These are phyloP conservation scores for Eristalis arbustorum DNA, from an alignment of 2,888 invertebrate species.

Conservation along the genomic window DNA sequence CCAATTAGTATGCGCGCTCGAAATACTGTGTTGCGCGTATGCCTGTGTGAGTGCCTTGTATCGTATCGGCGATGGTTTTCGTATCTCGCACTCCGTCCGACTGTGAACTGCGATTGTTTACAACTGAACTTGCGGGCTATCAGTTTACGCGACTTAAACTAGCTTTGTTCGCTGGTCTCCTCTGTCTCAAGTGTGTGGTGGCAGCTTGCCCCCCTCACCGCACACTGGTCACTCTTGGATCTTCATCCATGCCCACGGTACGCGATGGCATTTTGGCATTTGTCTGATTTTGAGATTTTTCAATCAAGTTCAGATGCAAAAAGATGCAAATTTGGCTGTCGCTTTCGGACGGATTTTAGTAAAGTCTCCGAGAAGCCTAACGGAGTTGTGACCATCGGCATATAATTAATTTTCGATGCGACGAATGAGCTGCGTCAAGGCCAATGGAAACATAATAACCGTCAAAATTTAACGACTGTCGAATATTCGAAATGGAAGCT, in stretches of 20 bases:
- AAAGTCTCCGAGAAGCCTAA: neutral
- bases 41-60: neutral
- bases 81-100: slow-evolving; percentile 20
- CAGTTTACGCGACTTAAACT: slow-evolving; percentile 15
- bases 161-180: slow-evolving; percentile 7
- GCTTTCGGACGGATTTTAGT: neutral
- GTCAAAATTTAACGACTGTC: neutral
- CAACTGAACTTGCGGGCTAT: slow-evolving; percentile 46
- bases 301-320: slow-evolving; percentile 42
- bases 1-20: slow-evolving; percentile 23
- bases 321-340: slow-evolving; percentile 18
- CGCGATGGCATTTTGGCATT: neutral
- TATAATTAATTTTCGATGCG: neutral
- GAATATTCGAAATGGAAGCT: neutral
- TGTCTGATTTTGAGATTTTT: neutral
- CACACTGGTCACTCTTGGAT: neutral
- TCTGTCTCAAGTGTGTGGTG: neutral
- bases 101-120: slow-evolving; percentile 41
- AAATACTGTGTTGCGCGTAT: neutral
- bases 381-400: slow-evolving; percentile 41
- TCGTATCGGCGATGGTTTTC: neutral
- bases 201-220: neutral
- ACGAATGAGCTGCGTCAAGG: neutral
- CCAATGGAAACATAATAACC: neutral
- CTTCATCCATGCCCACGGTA: slow-evolving; percentile 3